Conservation (phyloP, 1,140 invertebrate genomes). For the Anastatus disparis region DNA sequence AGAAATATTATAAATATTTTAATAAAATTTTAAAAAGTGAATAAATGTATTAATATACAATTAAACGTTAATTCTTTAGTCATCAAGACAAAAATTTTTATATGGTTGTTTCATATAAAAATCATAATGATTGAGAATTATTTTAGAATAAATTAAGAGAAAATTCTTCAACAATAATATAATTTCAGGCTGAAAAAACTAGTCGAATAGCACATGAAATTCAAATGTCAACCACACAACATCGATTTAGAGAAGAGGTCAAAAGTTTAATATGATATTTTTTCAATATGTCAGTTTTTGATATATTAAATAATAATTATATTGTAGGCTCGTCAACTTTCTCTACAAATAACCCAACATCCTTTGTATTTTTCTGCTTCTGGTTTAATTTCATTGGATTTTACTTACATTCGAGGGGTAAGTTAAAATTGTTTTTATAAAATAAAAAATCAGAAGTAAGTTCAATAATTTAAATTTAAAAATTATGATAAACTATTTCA, state of each 20-base stretch:
- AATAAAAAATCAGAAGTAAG: neutral
- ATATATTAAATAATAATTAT: too few species aligned
- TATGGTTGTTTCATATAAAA: too few species aligned
- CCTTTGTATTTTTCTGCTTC: neutral
- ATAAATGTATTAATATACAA: too few species aligned
- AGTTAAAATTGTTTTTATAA: neutral
- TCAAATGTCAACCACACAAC: neutral
- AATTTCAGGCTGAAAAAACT: constrained; percentile 13
- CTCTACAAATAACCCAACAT: constrained; percentile 6
- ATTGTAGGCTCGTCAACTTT: neutral
- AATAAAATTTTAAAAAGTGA: neutral
- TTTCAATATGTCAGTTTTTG: too few species aligned
- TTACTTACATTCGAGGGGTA: neutral
- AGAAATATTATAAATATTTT: neutral
- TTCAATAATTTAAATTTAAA: neutral
- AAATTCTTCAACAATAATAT: too few species aligned
- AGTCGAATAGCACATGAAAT: constrained; percentile 6
- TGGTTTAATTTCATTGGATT: constrained; percentile 10
- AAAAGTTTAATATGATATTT: too few species aligned
- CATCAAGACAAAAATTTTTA: too few species aligned
- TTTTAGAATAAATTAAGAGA: too few species aligned
- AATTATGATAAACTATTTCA: neutral
- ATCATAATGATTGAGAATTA: too few species aligned
- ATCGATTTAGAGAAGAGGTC: constrained; percentile 16
- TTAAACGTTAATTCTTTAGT: too few species aligned